A percentile compares a stretch with the other conserved stretches of the same genome.
Evolutionary conservation across 2,888 invertebrate genomes (phyloP).

Genomic region (Lasioglossum morio): DNA sequence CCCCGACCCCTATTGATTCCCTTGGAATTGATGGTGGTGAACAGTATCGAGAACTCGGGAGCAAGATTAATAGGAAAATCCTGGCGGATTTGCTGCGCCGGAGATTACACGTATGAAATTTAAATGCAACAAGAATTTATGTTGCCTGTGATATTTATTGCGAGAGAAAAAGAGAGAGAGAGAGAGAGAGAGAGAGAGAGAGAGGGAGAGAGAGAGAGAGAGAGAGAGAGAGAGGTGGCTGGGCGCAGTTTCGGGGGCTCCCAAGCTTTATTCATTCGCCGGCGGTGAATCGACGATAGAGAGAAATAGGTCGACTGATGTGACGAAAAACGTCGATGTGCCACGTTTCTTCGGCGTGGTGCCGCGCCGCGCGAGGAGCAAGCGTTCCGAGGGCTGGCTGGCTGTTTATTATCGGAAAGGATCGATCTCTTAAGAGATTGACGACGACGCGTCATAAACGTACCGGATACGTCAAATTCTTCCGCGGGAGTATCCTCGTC

Average conservation of each 20-base stretch:
- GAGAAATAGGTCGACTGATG: slow-evolving; percentile 41
- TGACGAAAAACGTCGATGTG: slow-evolving; percentile 26
- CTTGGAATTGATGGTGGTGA: slow-evolving; percentile 18
- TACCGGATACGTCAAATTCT: neutral
- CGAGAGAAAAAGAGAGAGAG: neutral
- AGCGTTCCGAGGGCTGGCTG: neutral
- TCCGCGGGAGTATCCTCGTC: neutral
- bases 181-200: neutral
- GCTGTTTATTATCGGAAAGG: slow-evolving; percentile 21
- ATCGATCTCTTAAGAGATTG: slow-evolving; percentile 27
- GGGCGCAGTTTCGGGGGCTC: neutral
- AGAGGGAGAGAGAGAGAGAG: neutral
- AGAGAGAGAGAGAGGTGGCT: neutral
- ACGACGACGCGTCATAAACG: slow-evolving; percentile 13
- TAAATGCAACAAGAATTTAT: slow-evolving; percentile 45
- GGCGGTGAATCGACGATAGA: slow-evolving; percentile 33
- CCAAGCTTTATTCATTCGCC: slow-evolving; percentile 39
- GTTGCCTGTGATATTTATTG: slow-evolving; percentile 42
- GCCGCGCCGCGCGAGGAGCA: neutral
- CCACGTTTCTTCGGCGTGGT: slow-evolving; percentile 8
- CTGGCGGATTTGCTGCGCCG: slow-evolving; percentile 26
- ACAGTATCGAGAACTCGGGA: slow-evolving; percentile 20
- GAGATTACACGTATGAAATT: slow-evolving; percentile 53
- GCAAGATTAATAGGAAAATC: slow-evolving; percentile 42
- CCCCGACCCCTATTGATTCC: slow-evolving; percentile 10